Conservation (phyloP, 2,888 invertebrate species). For the Campoplex capitator region DNA sequence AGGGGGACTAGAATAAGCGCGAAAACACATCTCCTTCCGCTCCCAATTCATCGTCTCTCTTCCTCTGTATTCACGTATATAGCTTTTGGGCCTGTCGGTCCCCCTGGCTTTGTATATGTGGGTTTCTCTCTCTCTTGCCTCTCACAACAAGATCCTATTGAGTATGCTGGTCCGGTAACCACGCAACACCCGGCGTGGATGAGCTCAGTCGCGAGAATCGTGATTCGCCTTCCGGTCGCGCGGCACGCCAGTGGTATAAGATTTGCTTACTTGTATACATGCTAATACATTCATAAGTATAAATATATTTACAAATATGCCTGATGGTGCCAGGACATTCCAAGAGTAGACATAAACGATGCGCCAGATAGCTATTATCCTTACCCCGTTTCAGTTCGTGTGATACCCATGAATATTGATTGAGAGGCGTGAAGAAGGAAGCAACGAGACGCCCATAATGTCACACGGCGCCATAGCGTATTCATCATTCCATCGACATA, state of each 20-base stretch:
- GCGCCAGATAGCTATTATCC: conserved; percentile 66
- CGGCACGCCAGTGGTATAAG: conserved; percentile 21
- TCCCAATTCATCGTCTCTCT: conserved; percentile 35
- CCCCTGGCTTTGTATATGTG: not conserved
- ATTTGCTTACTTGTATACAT: conserved; percentile 22
- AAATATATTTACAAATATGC: not conserved
- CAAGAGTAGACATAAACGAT: conserved; percentile 45
- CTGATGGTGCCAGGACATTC: not conserved
- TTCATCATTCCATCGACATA: conserved; percentile 33
- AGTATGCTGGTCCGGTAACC: conserved; percentile 55
- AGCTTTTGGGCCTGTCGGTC: conserved; percentile 8
- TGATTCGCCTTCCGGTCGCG: conserved; percentile 53
- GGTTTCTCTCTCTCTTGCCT: not conserved
- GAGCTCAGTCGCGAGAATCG: conserved; percentile 62
- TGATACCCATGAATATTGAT: conserved; percentile 70
- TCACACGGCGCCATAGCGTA: conserved; percentile 19
- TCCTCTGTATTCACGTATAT: not conserved
- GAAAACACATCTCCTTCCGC: conserved; percentile 37
- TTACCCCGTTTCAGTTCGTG: conserved; percentile 51
- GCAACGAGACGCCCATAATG: conserved; percentile 49
- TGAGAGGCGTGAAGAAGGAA: conserved; percentile 63
- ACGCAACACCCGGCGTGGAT: conserved; percentile 30
- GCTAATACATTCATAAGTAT: not conserved
- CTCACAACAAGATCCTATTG: conserved; percentile 28
- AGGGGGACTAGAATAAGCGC: conserved; percentile 18